A percentile compares a stretch with the other conserved stretches of the same genome.
Conservation (phyloP, 2,888 invertebrate species). For the Drosophila dives region DNA sequence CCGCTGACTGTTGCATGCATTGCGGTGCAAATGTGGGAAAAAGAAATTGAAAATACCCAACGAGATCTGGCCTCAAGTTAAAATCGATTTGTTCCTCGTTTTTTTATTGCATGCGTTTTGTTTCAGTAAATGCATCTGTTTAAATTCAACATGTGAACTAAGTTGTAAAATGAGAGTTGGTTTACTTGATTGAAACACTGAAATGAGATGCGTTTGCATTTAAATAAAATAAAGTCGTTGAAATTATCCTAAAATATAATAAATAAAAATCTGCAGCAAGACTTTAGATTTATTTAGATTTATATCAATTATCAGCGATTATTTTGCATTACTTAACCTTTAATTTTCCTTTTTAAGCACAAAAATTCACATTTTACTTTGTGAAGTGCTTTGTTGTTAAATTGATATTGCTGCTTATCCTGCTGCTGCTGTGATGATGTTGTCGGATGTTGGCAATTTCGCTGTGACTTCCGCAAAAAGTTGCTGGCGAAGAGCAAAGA, state of each 20-base stretch:
- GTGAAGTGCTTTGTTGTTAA: slow-evolving; percentile 12
- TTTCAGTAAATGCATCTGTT: slow-evolving; percentile 31
- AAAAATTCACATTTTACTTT: slow-evolving; percentile 20
- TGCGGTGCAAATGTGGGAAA: slow-evolving; percentile 30
- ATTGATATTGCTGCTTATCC: slow-evolving; percentile 41
- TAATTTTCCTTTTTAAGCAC: slow-evolving; percentile 12
- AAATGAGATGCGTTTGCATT: neutral
- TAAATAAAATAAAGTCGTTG: neutral
- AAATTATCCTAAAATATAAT: neutral
- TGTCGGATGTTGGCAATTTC: slow-evolving; percentile 74
- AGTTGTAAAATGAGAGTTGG: neutral
- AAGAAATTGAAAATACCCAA: slow-evolving; percentile 11
- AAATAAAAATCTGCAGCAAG: neutral
- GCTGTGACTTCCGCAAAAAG: slow-evolving; percentile 62
- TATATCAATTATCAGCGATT: slow-evolving; percentile 1
- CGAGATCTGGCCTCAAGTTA: slow-evolving; percentile 11
- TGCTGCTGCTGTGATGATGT: slow-evolving; percentile 17
- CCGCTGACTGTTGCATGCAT: slow-evolving; percentile 49
- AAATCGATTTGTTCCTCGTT: slow-evolving; percentile 4
- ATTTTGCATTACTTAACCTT: slow-evolving; percentile 6
- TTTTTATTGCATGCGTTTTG: slow-evolving; percentile 22
- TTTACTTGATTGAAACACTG: neutral
- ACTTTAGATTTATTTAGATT: neutral
- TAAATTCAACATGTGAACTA: neutral
- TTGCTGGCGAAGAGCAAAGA: slow-evolving; percentile 59